Evolutionary conservation across 2,888 invertebrate species (phyloP), one percentile per base, ranked within the genome.

Genomic region (Antitype chi): DNA sequence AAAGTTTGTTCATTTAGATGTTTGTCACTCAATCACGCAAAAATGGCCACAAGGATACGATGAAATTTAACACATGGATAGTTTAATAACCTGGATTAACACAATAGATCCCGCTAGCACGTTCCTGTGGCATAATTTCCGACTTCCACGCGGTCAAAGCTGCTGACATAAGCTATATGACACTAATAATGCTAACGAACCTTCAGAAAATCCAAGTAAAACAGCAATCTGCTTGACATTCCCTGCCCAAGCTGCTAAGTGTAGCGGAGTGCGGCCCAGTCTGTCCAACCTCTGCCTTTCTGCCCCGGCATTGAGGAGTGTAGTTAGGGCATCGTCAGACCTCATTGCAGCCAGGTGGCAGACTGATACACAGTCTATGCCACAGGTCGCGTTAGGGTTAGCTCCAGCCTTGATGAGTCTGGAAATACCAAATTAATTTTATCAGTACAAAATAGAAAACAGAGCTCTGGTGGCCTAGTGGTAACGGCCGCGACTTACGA

Each of bases 191-290:
- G 25, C 1, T 32, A n/a, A 69, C 43, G 0, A 71, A 91, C 92
- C 90, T 86, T 89, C 85, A 23, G 92, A 81, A 59, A 91, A 88
- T n/a, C 89, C 88, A 3, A 93, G 80, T 60, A 92, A 72, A 52
- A 91, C 84, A 9, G 90, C 91, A 25, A 94, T 75, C 74, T 94
- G 93, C 23, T 81, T 85, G 0, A 88, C 80, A 76, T 93, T 89
- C 2, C 94, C 95, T 2, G 89, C 88, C 91, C 93, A 95, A 5
- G 94, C 93, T 2, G 95, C 94, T 25, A 95, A 74, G 77, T 96
- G 96, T 2, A 96, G 84, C 0, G 96, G 94, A 23, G 95, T 95
- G 7, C 93, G 89, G 0, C 95, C 95, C 23, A 90, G 86, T 11
- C 89, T 88, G 76, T 96, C 93, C 62, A 89, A 85, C 20, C 91